A percentile compares a stretch with the other conserved stretches of the same genome.
These are phyloP conservation scores for Tanytarsus gracilentus DNA, from an alignment of 2,888 invertebrate species.

Conservation along the genomic window DNA sequence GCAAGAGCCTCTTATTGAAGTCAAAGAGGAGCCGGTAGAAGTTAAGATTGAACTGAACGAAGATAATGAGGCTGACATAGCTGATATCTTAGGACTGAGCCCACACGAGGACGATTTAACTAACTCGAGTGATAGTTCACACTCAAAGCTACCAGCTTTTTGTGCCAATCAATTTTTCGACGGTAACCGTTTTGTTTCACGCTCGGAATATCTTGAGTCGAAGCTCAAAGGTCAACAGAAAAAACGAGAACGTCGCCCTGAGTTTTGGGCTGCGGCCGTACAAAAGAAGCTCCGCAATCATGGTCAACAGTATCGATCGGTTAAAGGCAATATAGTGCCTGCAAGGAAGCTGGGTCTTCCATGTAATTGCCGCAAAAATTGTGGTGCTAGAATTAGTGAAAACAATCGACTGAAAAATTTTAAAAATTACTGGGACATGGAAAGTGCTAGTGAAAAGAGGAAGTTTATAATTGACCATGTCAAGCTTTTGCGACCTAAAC, in stretches of 20 bases:
- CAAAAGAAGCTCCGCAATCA: conserved; percentile 6
- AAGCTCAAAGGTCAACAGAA: neutral
- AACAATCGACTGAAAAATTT: conserved; percentile 18
- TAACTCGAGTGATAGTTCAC: conserved; percentile 9
- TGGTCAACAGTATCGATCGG: conserved; percentile 19
- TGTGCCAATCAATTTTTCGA: neutral
- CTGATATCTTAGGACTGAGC: neutral
- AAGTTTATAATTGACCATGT: conserved; percentile 21
- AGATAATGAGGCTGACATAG: too few species aligned
- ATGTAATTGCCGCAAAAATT: conserved; percentile 15
- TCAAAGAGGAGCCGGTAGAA: conserved; percentile 1
- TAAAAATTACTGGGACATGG: conserved; percentile 9
- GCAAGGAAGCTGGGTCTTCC: neutral
- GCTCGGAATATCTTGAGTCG: neutral
- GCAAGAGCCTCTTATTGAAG: neutral
- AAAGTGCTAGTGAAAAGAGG: neutral
- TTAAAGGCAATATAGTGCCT: conserved; percentile 5
- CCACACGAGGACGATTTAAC: conserved; percentile 8
- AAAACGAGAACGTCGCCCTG: neutral
- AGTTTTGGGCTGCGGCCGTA: conserved; percentile 11
- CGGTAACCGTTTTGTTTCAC: conserved; percentile 7
- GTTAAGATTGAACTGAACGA: neutral
- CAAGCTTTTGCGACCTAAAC: neutral
- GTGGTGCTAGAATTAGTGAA: conserved; percentile 4
- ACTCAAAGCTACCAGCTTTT: conserved; percentile 12